phyloP scores from a whole-genome alignment of 2,888 invertebrate species.

The Sinotaia quadrata region DNA sequence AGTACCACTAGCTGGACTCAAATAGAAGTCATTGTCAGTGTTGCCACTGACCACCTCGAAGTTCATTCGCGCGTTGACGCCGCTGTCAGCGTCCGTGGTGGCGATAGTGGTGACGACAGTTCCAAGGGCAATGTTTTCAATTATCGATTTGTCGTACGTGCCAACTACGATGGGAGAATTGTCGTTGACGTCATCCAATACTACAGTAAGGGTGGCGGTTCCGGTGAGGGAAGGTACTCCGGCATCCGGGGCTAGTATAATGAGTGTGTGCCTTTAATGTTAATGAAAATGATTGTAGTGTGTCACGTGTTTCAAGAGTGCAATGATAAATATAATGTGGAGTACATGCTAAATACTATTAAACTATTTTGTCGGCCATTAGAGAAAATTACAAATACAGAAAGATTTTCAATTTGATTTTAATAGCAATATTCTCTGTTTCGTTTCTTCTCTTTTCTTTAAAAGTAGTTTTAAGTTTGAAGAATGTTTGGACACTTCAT shows the following conservation, averaged over 20 bases:
- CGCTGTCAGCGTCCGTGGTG: conserved; percentile 56
- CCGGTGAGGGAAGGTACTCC: conserved; percentile 29
- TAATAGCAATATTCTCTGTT: too few relatives aligned
- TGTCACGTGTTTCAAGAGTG: too few relatives aligned
- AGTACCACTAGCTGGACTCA: conserved; percentile 28
- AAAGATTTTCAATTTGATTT: too few relatives aligned
- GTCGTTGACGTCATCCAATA: conserved; percentile 61
- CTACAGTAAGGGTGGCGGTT: conserved; percentile 55
- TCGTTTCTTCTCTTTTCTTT: too few relatives aligned
- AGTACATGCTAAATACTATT: too few relatives aligned
- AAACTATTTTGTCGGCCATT: too few relatives aligned
- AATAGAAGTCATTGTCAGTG: conserved; percentile 49
- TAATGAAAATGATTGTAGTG: too few relatives aligned
- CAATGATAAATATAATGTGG: too few relatives aligned
- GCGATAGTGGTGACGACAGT: conserved; percentile 46
- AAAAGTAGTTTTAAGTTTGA: too few relatives aligned
- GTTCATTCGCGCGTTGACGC: conserved; percentile 45
- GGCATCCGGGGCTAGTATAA: conserved; percentile 50
- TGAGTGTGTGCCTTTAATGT: conserved; percentile 51
- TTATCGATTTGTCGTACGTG: conserved; percentile 42
- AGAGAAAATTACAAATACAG: too few relatives aligned
- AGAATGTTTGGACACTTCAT: too few relatives aligned
- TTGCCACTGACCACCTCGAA: conserved; percentile 57
- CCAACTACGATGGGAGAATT: conserved; percentile 55
- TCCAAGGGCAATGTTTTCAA: conserved; percentile 50